A percentile compares a stretch with the other conserved stretches of the same genome.
These are phyloP conservation scores for Stictocephala bisonia DNA, from an alignment of 2,888 invertebrate genomes.

Conservation along the genomic window DNA sequence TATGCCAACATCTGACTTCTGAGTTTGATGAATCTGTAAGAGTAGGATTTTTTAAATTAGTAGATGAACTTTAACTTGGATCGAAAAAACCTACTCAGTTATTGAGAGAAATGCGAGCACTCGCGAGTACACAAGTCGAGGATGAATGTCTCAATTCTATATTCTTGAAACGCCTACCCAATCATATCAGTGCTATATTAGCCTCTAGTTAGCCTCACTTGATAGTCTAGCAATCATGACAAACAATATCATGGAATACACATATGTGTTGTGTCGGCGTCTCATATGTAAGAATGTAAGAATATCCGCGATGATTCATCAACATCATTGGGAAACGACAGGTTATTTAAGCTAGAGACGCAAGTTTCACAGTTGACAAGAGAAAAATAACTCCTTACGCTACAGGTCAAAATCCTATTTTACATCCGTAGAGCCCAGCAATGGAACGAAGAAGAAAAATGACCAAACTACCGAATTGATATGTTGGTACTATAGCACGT, in stretches of 20 bases:
- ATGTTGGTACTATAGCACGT: neutral
- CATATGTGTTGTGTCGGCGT: neutral
- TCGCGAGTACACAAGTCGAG: too few relatives aligned
- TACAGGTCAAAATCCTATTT: neutral
- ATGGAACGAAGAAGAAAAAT: neutral
- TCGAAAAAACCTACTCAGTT: too few relatives aligned
- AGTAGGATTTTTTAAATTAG: too few relatives aligned
- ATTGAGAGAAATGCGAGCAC: too few relatives aligned
- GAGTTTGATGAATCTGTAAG: too few relatives aligned
- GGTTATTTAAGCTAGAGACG: neutral
- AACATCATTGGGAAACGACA: neutral
- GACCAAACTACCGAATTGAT: neutral
- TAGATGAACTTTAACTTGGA: too few relatives aligned
- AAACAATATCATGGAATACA: neutral
- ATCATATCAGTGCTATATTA: too few relatives aligned
- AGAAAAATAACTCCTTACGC: neutral
- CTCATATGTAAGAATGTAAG: neutral
- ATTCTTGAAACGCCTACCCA: too few relatives aligned
- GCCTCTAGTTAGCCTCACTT: too few relatives aligned
- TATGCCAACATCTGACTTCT: too few relatives aligned
- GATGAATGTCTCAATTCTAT: too few relatives aligned
- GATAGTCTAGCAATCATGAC: slow-evolving; percentile 37
- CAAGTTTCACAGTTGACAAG: neutral
- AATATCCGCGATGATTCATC: too few relatives aligned
- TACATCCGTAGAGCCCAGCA: neutral